Evolutionary conservation across 2,888 invertebrate genomes (phyloP), one percentile per base, ranked within the genome.

Genomic region (Tineola bisselliella): DNA sequence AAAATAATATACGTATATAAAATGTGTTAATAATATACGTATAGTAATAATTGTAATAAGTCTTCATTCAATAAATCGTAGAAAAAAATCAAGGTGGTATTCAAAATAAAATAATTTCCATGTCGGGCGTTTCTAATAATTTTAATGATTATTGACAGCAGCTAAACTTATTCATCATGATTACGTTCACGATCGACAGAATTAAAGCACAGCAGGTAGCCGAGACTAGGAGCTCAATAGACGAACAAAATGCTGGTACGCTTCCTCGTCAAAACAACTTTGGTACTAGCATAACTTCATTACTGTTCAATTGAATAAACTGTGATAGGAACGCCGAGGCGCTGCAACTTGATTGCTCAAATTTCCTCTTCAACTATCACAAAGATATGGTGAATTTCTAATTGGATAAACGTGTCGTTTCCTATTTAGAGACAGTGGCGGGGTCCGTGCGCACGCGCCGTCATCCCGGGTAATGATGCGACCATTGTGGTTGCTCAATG

Each of bases 301-400:
- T 84, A 86, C 79, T 75, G 78, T 79, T 84, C 86, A 86, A 87
- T 87, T 87, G 86, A 83, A 87, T 86, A 87, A 87, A 84, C 86
- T 83, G 84, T 82, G 81, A 86, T 86, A 84, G 84, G 81, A 83
- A 80, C 71, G 70, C 75, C 73, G 81, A 81, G 77, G 82, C 83
- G 82, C 82, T 77, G 84, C 79, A 81, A 81, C 81, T 81, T 84
- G 86, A 87, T 87, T 86, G 84, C 86, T 87, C 84, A 82, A 86
- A 86, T 86, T 86, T 86, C 86, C 87, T 87, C 80, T 81, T 86
- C 86, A 84, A 81, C 86, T 86, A 84, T 86, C 81, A 84, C 86
- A 84, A 84, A 87, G 87, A 86, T 87, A 87, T 86, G 87, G 87
- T 87, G 87, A 87, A 87, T 87, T 87, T 87, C 87, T 86, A 86